Percentiles rank a stretch among this genome's conserved stretches.
These are phyloP conservation scores for Arge pagana DNA, from an alignment of 2,888 invertebrate species.

Conservation along the genomic window DNA sequence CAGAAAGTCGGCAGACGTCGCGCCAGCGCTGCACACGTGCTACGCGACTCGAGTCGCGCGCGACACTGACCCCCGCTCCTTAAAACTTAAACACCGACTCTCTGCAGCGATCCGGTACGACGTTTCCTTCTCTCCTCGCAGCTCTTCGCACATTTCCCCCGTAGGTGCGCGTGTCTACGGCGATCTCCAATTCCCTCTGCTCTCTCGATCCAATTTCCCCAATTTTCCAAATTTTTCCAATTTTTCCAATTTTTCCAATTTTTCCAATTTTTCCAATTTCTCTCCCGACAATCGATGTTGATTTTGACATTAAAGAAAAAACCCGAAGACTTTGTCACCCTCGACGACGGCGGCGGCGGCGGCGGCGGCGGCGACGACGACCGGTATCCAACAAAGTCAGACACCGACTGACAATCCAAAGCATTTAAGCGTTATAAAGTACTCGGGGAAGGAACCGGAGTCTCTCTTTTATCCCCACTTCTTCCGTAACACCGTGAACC, in stretches of 20 bases:
- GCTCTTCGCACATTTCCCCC: no score
- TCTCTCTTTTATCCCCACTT: no score
- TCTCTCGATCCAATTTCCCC: slow-evolving; percentile 25
- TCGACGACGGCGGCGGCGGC: no score
- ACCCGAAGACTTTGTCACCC: no score
- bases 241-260: background rate
- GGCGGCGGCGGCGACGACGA: no score
- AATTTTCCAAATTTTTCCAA: background rate
- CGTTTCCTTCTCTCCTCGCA: no score
- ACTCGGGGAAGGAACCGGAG: slow-evolving; percentile 20
- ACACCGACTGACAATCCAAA: slow-evolving; percentile 49
- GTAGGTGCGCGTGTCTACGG: no score
- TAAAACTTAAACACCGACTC: no score
- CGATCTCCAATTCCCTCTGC: background rate
- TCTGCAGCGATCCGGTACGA: slow-evolving; percentile 41
- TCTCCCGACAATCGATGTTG: slow-evolving; percentile 2
- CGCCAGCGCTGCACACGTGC: slow-evolving; percentile 39
- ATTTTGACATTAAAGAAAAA: no score
- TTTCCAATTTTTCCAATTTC: background rate
- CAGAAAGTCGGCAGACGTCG: background rate
- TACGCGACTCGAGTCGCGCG: slow-evolving; percentile 45
- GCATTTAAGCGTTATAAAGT: slow-evolving; percentile 48
- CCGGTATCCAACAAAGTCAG: slow-evolving; percentile 42
- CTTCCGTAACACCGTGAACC: slow-evolving; percentile 30
- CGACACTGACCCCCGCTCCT: slow-evolving; percentile 36